Evolutionary conservation across 2,888 invertebrate species (phyloP), one percentile per base, ranked within the genome.

Genomic region (Noctua janthe): DNA sequence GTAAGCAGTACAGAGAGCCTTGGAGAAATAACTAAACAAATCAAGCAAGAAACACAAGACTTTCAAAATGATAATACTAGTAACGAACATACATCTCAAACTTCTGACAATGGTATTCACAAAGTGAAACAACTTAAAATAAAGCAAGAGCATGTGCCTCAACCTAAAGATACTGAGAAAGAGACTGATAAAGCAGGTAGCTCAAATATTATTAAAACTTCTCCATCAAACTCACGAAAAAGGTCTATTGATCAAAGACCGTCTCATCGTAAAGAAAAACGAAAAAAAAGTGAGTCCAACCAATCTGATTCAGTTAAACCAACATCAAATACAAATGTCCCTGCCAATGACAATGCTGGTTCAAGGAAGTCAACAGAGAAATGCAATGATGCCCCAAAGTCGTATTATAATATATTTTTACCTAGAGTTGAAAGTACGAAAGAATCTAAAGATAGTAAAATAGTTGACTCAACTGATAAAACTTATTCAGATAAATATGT

Each of bases 201-300:
- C 83, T 82, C 87, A 62, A 83, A 84, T 77, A 81, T 84, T 47
- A 82, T 87, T 29, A 93, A 94, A 88, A 90, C 90, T n/a, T 82
- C 91, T 59, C 81, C 88, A 75, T 91, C 92, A 17, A 93, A 93
- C 82, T 91, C 95, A 47, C 93, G 96, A 23, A 97, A 97, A 92
- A 94, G 97, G 81, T 95, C 95, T 13, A 91, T 91, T 82, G 96
- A 97, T 43, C 95, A 96, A 90, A 95, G 93, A 90, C 95, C 96
- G 66, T 94, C 95, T 35, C 97, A 97, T 89, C 94, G 97, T 69
- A 97, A 97, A 93, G 97, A 97, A 92, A 97, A 97, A 91, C 94
- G 96, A 51, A 97, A 96, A 90, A 97, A 96, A 96, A 92, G 92
- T 87, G 94, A 94, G 80, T 86, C 90, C 20, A 86, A 84, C 83